Conservation (phyloP, 2,113 vertebrate species). For the Rhineura floridana region DNA sequence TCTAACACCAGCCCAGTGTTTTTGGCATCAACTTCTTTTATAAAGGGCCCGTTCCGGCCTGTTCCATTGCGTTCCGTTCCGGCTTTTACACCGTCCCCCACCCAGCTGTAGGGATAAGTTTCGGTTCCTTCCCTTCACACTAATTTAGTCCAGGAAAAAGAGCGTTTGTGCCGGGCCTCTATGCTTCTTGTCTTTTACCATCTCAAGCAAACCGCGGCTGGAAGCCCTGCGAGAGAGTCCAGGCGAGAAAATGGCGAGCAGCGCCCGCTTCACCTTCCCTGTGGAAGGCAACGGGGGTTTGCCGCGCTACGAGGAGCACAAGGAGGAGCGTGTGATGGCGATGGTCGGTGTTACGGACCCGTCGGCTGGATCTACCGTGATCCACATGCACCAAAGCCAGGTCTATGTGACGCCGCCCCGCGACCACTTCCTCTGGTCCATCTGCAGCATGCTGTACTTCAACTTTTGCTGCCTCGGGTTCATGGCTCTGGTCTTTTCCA, state of each 20-base stretch:
- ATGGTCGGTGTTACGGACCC: fast-evolving
- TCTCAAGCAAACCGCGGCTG: no score
- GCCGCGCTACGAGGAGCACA: slow-evolving; percentile 54
- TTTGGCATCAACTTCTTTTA: no score
- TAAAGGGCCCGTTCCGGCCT: no score
- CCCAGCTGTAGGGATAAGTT: no score
- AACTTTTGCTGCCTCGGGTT: slow-evolving; percentile 89
- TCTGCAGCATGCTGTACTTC: slow-evolving; percentile 83
- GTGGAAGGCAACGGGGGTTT: slow-evolving; percentile 74
- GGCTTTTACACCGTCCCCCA: no score
- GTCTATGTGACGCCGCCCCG: slow-evolving; percentile 63
- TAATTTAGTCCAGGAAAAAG: no score
- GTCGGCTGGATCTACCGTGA: slow-evolving; percentile 59
- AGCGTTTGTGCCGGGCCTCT: no score
- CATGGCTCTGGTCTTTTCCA: slow-evolving; percentile 85
- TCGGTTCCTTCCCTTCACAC: not conserved
- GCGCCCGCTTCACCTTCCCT: not conserved
- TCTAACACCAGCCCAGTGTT: no score
- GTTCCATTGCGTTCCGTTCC: no score
- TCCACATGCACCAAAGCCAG: slow-evolving; percentile 58
- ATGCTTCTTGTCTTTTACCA: fast-evolving
- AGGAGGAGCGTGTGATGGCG: fast-evolving
- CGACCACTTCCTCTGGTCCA: slow-evolving; percentile 86
- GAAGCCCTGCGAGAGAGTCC: no score
- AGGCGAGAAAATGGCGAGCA: slow-evolving; percentile 13